Evolutionary conservation across 1,140 invertebrate genomes (phyloP).

Genomic region (Saccostrea cuccullata): DNA sequence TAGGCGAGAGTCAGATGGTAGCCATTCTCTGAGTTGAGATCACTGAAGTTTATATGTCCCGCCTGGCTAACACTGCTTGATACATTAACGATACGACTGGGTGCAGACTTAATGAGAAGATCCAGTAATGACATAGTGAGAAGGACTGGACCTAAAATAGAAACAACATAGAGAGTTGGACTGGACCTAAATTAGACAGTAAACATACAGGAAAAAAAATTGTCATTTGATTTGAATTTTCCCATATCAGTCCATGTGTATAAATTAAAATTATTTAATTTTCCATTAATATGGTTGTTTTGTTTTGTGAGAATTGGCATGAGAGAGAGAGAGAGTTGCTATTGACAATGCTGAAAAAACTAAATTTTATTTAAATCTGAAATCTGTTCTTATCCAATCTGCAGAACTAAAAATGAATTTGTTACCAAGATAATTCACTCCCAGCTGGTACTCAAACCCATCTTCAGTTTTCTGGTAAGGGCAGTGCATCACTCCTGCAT

Average conservation of each 20-base stretch:
- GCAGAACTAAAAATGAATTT: no score
- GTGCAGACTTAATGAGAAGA: background rate
- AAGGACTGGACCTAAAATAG: background rate
- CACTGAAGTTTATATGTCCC: background rate
- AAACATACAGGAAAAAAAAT: no score
- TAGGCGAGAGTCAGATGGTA: slow-evolving; percentile 5
- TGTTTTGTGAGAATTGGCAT: no score
- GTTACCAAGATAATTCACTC: slow-evolving; percentile 79
- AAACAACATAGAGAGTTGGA: background rate
- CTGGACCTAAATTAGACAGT: background rate
- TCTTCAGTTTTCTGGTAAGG: slow-evolving; percentile 75
- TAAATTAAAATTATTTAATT: no score
- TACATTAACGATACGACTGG: slow-evolving; percentile 12
- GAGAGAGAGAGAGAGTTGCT: no score
- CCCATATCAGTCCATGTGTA: no score
- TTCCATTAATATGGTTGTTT: no score
- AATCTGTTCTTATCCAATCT: background rate
- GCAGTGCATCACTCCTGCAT: slow-evolving; percentile 85
- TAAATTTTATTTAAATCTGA: no score
- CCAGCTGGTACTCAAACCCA: slow-evolving; percentile 80
- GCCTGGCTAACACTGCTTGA: background rate
- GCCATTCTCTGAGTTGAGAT: slow-evolving; percentile 13
- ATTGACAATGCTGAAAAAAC: no score
- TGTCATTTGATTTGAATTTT: no score
- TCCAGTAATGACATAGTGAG: slow-evolving; percentile 20